Evolutionary conservation across 2,797 vertebrate species (phyloP).

Genomic region (Glyptemys insculpta): DNA sequence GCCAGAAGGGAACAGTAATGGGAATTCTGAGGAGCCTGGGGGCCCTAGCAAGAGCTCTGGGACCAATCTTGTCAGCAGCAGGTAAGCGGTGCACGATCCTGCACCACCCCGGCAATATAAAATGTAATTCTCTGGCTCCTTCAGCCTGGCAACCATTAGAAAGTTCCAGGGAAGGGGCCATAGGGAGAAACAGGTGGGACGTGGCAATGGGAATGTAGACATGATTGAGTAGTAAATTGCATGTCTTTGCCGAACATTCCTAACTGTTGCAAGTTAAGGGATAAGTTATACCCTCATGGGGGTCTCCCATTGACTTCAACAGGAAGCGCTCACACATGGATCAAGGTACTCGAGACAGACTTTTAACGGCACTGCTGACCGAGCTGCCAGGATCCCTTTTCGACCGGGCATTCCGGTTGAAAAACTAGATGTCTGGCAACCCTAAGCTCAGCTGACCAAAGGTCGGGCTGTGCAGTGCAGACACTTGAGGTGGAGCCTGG

Average conservation of each 20-base stretch:
- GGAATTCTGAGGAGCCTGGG: constrained; percentile 95
- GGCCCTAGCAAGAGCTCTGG: constrained; percentile 92
- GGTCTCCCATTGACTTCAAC: not conserved
- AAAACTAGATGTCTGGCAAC: too few species aligned
- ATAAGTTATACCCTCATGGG: not conserved
- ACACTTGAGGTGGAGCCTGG: not conserved
- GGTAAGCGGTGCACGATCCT: constrained; percentile 77
- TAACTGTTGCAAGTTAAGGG: not conserved
- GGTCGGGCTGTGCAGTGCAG: not conserved
- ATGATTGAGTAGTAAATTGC: not conserved
- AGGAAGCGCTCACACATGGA: not conserved
- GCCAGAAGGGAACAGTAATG: constrained; percentile 96
- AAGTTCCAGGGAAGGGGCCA: fast-evolving
- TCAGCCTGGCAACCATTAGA: fast-evolving
- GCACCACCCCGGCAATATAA: fast-evolving
- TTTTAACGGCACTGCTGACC: too few species aligned
- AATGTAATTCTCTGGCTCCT: fast-evolving
- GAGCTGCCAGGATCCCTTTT: too few species aligned
- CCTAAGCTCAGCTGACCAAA: not conserved
- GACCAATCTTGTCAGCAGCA: constrained; percentile 90
- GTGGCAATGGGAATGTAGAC: fast-evolving
- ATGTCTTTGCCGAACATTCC: not conserved
- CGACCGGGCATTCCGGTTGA: too few species aligned
- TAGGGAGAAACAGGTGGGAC: not conserved
- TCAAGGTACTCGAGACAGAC: not conserved